Evolutionary conservation across 2,888 invertebrate genomes (phyloP).

Genomic region (Nebria salina): DNA sequence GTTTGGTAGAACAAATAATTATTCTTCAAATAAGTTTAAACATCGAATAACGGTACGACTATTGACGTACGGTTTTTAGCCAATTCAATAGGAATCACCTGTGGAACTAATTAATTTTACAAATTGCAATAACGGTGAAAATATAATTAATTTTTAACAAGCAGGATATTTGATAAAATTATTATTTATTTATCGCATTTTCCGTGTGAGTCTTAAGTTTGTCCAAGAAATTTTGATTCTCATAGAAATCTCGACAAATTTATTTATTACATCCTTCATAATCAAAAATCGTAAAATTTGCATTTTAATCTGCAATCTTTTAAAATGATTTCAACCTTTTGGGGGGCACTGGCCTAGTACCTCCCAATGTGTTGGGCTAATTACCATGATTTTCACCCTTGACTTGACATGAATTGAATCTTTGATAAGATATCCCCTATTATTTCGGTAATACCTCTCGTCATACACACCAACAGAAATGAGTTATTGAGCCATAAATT

Average conservation of each 20-base stretch:
- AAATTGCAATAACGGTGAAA: not conserved
- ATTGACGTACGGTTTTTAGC: not conserved
- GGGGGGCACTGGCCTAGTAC: constrained; percentile 5
- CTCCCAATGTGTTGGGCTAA: constrained; percentile 33
- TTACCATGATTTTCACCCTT: constrained; percentile 44
- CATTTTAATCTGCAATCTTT: not conserved
- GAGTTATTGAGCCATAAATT: constrained; percentile 41
- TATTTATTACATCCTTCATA: not conserved
- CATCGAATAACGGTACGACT: not conserved
- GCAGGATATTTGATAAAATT: not conserved
- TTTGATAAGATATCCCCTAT: constrained; percentile 35
- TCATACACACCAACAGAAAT: constrained; percentile 25
- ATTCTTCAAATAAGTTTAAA: not conserved
- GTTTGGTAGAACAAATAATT: not conserved
- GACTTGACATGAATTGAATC: constrained; percentile 38
- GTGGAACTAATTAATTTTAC: not conserved
- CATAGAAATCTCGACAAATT: not conserved
- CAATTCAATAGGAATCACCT: not conserved
- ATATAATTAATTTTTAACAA: not conserved
- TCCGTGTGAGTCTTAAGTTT: not conserved
- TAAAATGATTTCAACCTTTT: not conserved
- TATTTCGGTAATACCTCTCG: constrained; percentile 15
- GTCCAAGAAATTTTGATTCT: not conserved
- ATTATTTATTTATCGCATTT: not conserved
- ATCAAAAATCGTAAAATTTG: not conserved